Percentiles rank a stretch among this genome's conserved stretches.
Evolutionary conservation across 2,797 vertebrate species (phyloP).

Genomic region (Sebastes vulpes): DNA sequence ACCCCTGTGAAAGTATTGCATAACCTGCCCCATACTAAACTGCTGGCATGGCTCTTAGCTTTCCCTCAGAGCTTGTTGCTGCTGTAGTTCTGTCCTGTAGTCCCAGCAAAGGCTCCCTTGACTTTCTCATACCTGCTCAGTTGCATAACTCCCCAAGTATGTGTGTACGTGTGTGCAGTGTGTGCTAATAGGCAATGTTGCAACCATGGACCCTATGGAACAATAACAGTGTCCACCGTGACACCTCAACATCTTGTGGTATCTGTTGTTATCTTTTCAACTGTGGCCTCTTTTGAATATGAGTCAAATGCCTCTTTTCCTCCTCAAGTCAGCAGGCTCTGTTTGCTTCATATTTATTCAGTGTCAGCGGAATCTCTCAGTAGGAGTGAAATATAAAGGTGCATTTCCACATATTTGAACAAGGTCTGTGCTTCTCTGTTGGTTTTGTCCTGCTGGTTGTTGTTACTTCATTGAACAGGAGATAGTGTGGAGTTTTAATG

Average conservation of each 20-base stretch:
- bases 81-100: constrained; percentile 32
- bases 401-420: constrained; percentile 40
- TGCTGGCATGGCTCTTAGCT: constrained; percentile 37
- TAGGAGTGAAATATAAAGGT: background rate
- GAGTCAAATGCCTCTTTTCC: constrained; percentile 39
- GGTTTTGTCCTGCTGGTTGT: constrained; percentile 20
- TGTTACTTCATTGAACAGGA: constrained; percentile 51
- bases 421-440: constrained; percentile 27
- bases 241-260: constrained; percentile 5
- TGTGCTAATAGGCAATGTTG: constrained; percentile 22
- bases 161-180: constrained; percentile 10
- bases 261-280: constrained; percentile 21
- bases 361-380: background rate
- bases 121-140: constrained; percentile 84
- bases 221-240: constrained; percentile 17
- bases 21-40: constrained; percentile 40
- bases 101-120: constrained; percentile 24
- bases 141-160: constrained; percentile 67
- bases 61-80: constrained; percentile 44
- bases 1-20: background rate
- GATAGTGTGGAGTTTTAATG: constrained; percentile 63
- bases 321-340: background rate
- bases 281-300: constrained; percentile 25
- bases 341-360: background rate
- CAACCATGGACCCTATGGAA: constrained; percentile 17